Evolutionary conservation across 2,113 vertebrate genomes (phyloP).

Genomic region (Sula dactylatra): DNA sequence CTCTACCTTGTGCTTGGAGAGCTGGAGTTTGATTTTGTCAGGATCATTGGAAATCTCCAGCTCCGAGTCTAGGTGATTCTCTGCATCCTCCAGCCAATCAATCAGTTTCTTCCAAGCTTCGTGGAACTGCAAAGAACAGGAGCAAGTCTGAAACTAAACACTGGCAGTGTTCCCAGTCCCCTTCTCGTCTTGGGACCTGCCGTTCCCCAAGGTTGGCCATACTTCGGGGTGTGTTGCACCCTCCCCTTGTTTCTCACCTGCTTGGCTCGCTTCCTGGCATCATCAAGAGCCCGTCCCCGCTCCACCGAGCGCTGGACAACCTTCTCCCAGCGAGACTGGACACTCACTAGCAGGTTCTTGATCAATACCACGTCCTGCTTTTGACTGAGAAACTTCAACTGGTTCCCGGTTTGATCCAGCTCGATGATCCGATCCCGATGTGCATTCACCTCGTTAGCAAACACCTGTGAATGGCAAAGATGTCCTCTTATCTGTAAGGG

Average conservation of each 20-base stretch:
- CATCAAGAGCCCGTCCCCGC: constrained; percentile 90
- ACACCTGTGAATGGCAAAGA: constrained; percentile 76
- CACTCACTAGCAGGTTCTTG: constrained; percentile 96
- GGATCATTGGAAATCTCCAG: constrained; percentile 98
- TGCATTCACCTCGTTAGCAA: constrained; percentile 96
- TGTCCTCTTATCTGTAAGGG: fast-evolving
- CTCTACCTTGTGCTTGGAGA: constrained; percentile 93
- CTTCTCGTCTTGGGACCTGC: neutral
- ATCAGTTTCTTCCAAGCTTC: constrained; percentile 97
- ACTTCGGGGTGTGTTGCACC: fast-evolving
- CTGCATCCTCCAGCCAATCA: constrained; percentile 97
- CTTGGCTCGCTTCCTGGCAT: constrained; percentile 94
- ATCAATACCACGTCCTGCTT: constrained; percentile 98
- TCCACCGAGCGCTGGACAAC: constrained; percentile 96
- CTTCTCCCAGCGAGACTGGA: constrained; percentile 98
- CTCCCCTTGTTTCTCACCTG: constrained; percentile 78
- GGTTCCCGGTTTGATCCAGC: constrained; percentile 93
- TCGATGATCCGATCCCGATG: constrained; percentile 95
- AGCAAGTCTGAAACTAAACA: neutral
- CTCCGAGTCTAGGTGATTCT: constrained; percentile 92
- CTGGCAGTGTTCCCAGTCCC: neutral
- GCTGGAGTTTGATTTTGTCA: constrained; percentile 96
- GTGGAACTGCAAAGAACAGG: constrained; percentile 82
- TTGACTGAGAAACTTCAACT: constrained; percentile 94
- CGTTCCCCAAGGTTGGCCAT: neutral